These are phyloP conservation scores for Sandelia bainsii DNA, from an alignment of 2,797 vertebrate species.

Conservation along the genomic window DNA sequence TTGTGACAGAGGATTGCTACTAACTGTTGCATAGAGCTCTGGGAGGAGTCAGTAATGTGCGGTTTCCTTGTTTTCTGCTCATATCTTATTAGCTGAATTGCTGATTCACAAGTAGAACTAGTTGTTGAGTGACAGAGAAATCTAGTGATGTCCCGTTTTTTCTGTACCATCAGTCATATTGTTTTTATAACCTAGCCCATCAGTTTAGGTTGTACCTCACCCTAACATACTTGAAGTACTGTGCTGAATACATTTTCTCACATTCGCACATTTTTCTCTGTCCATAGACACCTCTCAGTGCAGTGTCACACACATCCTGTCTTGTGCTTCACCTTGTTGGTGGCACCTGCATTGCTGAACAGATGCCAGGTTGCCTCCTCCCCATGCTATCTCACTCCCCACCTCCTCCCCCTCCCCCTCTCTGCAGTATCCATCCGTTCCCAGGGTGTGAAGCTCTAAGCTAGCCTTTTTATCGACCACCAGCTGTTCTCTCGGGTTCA, in stretches of 20 bases:
- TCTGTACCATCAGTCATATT: background rate
- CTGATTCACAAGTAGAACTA: background rate
- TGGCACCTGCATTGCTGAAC: slow-evolving; percentile 55
- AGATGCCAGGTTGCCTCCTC: slow-evolving; percentile 19
- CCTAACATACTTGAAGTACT: background rate
- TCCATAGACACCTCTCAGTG: background rate
- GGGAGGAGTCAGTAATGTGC: background rate
- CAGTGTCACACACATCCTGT: background rate
- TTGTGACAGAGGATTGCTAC: too few species aligned
- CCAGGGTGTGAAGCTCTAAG: slow-evolving; percentile 13
- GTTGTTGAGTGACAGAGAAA: background rate
- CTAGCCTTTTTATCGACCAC: slow-evolving; percentile 30
- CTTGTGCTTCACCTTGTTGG: slow-evolving; percentile 38
- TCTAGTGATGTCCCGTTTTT: background rate
- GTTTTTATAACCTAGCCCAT: background rate
- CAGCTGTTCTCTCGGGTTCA: slow-evolving; percentile 9
- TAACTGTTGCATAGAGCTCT: too few species aligned
- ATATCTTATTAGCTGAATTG: background rate
- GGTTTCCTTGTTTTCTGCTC: too few species aligned
- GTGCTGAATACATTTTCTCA: background rate
- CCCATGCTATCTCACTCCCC: background rate
- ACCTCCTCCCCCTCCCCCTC: background rate
- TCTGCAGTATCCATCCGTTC: slow-evolving; percentile 33
- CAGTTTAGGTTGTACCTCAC: background rate
- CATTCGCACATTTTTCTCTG: background rate